phyloP scores from a whole-genome alignment of 2,888 invertebrate species.

The Parnassius mnemosyne region DNA sequence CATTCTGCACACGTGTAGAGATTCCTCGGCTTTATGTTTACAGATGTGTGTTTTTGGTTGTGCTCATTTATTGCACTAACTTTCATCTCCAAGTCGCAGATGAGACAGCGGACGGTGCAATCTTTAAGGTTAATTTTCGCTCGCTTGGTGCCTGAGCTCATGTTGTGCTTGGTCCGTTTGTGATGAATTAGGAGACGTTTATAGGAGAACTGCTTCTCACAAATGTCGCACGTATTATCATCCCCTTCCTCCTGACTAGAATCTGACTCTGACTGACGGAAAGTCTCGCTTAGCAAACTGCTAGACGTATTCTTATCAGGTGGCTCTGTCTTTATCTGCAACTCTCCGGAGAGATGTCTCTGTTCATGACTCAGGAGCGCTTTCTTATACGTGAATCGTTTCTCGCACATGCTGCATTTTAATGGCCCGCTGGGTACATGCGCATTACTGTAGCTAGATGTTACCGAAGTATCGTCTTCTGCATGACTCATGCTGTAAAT shows the following conservation, averaged over 20 bases:
- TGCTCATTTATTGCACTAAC: constrained; percentile 68
- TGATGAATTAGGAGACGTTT: constrained; percentile 64
- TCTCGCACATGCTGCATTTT: constrained; percentile 60
- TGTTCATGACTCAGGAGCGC: constrained; percentile 48
- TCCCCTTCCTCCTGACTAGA: constrained; percentile 67
- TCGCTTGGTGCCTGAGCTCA: constrained; percentile 66
- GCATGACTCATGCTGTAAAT: constrained; percentile 54
- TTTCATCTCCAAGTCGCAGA: constrained; percentile 72
- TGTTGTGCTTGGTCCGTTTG: constrained; percentile 69
- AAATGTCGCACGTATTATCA: constrained; percentile 72
- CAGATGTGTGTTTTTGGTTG: constrained; percentile 64
- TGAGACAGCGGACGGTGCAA: constrained; percentile 67
- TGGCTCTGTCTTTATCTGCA: constrained; percentile 52
- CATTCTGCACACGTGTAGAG: constrained; percentile 72
- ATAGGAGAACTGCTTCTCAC: constrained; percentile 74
- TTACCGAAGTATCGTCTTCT: constrained; percentile 52
- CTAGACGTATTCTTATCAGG: constrained; percentile 45
- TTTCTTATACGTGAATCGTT: constrained; percentile 67
- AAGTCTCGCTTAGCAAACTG: constrained; percentile 44
- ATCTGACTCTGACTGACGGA: constrained; percentile 51
- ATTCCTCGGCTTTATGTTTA: constrained; percentile 67
- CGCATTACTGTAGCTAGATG: constrained; percentile 45
- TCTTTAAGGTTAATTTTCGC: constrained; percentile 68
- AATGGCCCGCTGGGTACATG: constrained; percentile 38
- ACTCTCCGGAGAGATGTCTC: constrained; percentile 43